phyloP scores from a whole-genome alignment of 2,888 invertebrate species.

The Apotomis betuletana region DNA sequence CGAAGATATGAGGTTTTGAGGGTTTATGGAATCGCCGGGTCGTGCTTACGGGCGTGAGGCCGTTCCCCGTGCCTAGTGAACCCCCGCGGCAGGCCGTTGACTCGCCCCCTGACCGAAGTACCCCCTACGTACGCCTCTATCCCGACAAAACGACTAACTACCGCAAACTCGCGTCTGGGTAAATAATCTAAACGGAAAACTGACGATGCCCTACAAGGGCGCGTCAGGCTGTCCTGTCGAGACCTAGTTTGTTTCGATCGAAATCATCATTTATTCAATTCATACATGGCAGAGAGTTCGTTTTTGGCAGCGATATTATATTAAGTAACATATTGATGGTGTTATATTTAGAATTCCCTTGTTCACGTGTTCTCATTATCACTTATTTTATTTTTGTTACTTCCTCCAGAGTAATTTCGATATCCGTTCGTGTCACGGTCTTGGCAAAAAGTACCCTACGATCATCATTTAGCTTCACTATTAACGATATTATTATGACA shows the following conservation, averaged over 20 bases:
- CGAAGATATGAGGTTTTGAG: slow-evolving; percentile 20
- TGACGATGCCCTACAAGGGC: not conserved
- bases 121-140: slow-evolving; percentile 41
- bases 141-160: slow-evolving; percentile 21
- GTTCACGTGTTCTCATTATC: not conserved
- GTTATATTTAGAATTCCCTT: not conserved
- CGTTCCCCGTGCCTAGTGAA: slow-evolving; percentile 45
- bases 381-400: slow-evolving; percentile 1
- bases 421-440: not conserved
- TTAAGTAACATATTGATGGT: not conserved
- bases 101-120: slow-evolving; percentile 45
- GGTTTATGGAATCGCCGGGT: slow-evolving; percentile 15
- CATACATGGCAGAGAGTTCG: too few relatives aligned
- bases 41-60: slow-evolving; percentile 44
- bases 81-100: slow-evolving; percentile 46
- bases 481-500: slow-evolving; percentile 5
- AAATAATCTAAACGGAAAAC: slow-evolving; percentile 6
- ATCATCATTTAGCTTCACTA: slow-evolving; percentile 18
- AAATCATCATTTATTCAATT: not conserved
- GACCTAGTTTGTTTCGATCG: not conserved
- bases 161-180: not conserved
- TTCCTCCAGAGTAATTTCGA: slow-evolving; percentile 4
- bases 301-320: not conserved
- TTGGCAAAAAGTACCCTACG: not conserved
- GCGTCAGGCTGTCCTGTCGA: not conserved